Evolutionary conservation across 2,888 invertebrate genomes (phyloP).

Genomic region (Orthosia incerta): DNA sequence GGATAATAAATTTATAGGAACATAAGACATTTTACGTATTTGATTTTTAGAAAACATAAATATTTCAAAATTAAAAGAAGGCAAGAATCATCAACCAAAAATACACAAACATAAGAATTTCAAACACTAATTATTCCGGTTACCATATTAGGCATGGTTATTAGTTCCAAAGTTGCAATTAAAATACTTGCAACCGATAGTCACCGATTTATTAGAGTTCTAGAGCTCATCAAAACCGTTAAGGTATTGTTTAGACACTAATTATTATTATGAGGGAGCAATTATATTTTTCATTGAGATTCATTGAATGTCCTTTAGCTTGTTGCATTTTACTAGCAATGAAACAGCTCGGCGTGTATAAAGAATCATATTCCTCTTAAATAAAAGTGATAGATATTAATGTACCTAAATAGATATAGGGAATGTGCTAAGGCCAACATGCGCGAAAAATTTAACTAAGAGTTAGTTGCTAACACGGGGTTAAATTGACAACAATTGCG

Average conservation of each 20-base stretch:
- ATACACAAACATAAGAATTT: conserved; percentile 13
- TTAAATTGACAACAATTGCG: no score
- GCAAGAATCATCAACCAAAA: conserved; percentile 22
- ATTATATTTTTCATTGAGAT: not conserved
- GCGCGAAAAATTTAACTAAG: no score
- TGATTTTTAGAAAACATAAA: no score
- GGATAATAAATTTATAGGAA: no score
- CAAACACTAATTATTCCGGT: conserved; percentile 27
- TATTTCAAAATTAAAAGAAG: not conserved
- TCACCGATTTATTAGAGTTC: not conserved
- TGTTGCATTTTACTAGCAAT: not conserved
- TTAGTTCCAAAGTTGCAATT: conserved; percentile 56
- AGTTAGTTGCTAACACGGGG: no score
- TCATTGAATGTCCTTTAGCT: not conserved
- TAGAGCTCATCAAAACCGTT: not conserved
- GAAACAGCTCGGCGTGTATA: no score
- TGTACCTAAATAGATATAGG: no score
- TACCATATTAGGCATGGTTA: conserved; percentile 21
- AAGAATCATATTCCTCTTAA: no score
- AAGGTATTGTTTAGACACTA: not conserved
- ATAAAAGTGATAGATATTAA: no score
- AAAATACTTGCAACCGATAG: conserved; percentile 31
- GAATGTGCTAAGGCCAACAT: no score
- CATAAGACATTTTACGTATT: no score
- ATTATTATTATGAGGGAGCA: not conserved